A percentile compares a stretch with the other conserved stretches of the same genome.
Evolutionary conservation across 1,140 invertebrate genomes (phyloP).

Genomic region (Brachionus manjavacas): DNA sequence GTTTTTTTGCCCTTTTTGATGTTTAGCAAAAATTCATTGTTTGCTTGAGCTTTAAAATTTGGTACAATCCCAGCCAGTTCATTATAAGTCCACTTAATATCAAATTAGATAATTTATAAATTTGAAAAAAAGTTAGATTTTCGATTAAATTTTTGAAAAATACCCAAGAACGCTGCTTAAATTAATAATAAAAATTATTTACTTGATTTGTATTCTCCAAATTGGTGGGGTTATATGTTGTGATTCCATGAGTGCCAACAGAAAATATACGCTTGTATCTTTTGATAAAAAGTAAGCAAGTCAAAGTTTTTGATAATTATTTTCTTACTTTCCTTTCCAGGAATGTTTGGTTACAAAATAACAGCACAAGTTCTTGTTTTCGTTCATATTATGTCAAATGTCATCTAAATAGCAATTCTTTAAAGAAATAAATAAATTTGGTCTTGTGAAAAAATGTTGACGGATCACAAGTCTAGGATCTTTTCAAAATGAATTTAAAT

Average conservation of each 20-base stretch:
- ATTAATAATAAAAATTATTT: not conserved
- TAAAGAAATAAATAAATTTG: not conserved
- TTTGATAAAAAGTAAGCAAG: constrained; percentile 45
- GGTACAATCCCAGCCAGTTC: constrained; percentile 60
- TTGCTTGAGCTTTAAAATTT: constrained; percentile 51
- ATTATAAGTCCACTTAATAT: constrained; percentile 60
- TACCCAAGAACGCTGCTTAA: not conserved
- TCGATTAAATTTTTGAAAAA: not conserved
- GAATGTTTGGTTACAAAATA: constrained; percentile 91
- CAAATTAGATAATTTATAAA: not conserved
- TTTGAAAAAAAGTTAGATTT: not conserved
- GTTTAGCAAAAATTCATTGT: constrained; percentile 72
- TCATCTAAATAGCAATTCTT: not conserved
- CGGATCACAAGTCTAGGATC: not conserved
- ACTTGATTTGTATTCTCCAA: constrained; percentile 90
- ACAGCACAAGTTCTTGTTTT: constrained; percentile 84
- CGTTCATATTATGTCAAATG: constrained; percentile 49
- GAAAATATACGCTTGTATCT: constrained; percentile 96
- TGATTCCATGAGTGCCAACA: constrained; percentile 86
- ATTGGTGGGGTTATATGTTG: constrained; percentile 89
- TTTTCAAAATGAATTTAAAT: not conserved
- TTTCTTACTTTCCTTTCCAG: constrained; percentile 86
- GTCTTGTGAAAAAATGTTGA: not conserved
- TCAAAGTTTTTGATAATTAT: not conserved
- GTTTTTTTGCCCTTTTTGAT: constrained; percentile 77